Evolutionary conservation across 1,140 invertebrate species (phyloP), one percentile per base, ranked within the genome.

Genomic region (Pseudachorutes palmiensis): DNA sequence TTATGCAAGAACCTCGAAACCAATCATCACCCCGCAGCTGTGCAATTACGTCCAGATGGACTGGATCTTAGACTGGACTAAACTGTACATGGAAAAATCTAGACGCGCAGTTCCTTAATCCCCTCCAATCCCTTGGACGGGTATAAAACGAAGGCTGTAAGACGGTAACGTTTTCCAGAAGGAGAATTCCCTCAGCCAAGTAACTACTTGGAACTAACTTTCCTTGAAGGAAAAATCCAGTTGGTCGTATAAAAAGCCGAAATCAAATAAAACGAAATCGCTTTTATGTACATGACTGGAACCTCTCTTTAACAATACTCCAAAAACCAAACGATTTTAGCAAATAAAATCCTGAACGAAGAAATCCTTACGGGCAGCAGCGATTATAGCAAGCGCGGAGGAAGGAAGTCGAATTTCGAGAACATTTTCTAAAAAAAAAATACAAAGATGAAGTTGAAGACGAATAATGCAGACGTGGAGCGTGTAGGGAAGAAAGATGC

Each of bases 281-380:
- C 51, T 55, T 55, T 55, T 55, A 55, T 55, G 51, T 55, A 55
- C 51, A 55, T 55, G 51, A 55, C 51, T 55, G 51, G 24, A 55
- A 45, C 36, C 19, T 45, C 9, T 45, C 24, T 5, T 14, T 14
- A 5, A 3, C 51, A 55, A 24, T 14, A 14, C 14, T 14, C 3
- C 9, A 55, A 55, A 55, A 55, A 55, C 24, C 24, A 3, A 55
- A 14, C 3, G 24, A 55, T 55, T 55, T 55, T 55, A 55, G 51
- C 9, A 55, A 14, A 55, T 55, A 55, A 55, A 55, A 14, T 55
- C 24, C 36, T 41, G 5, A 45, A 45, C 36, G 36, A 9, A 55
- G 51, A 19, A 19, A 41, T 41, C 19, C 24, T 5, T 14, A 12
- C 9, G 24, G 12, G 12, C 9, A 55, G 51, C 12, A 26, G 24